Evolutionary conservation across 2,113 vertebrate species (phyloP), one percentile per base, ranked within the genome.

Genomic region (Cyprinodon variegatus): DNA sequence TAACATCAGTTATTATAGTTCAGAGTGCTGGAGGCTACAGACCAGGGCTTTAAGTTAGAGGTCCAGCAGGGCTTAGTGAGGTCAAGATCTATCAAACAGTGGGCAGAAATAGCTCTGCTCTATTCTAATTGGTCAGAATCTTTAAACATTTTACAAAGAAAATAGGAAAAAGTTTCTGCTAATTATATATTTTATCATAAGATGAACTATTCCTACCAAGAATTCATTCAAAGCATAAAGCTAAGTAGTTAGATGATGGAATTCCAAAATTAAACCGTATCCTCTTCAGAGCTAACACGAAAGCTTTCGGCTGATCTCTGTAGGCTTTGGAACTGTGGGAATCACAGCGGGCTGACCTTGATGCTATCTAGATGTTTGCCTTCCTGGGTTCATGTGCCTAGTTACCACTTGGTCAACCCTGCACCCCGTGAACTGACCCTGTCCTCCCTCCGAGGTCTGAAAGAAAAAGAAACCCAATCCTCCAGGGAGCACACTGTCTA

Each of bases 1-100:
- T 94, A 96, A 96, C 94, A 94, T 95, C 94, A 95, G 95, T 96
- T 96, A 95, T 96, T 95, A 57, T 14, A 96, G 94, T 93, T 90
- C 93, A 89, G 93, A 94, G 93, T 85, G 95, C 95, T 95, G 93
- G 94, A 92, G 95, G 94, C 95, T 81, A 88, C 83, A 86, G 91
- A 94, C 83, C 73, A 4, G 77, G 82, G 93, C 94, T 93, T 92
- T 93, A 90, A 93, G 93, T 86, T 87, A 15, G 64, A 78, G 83
- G 85, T 86, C 84, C 84, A 89, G 73, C 76, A 68, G 72, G 81
- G 82, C 89, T 90, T 84, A 86, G 86, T 68, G 84, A 87, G 89
- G 91, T 92, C 90, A 92, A 77, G 81, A 81, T 86, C 79, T 87
- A 74, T 82, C 86, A 84, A 62, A 68, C 86, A 77, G 66, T 78